Evolutionary conservation across 2,113 vertebrate species (phyloP).

Genomic region (Zingel zingel): DNA sequence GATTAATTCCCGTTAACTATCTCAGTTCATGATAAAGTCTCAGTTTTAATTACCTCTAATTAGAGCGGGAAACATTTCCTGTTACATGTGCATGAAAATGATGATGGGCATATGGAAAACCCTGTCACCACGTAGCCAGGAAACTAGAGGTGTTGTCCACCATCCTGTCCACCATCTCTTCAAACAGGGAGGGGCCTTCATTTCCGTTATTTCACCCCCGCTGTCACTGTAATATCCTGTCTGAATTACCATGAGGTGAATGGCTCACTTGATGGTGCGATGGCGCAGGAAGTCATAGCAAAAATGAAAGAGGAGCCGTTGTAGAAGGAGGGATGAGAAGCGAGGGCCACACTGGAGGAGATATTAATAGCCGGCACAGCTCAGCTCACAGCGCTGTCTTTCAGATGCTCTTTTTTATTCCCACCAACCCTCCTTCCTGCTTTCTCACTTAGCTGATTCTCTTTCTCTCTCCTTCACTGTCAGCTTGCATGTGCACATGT

Average conservation of each 20-base stretch:
- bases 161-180: constrained; percentile 20
- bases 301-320: constrained; percentile 14
- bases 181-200: constrained; percentile 43
- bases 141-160: constrained; percentile 37
- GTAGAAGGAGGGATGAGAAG: constrained; percentile 35
- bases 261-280: constrained; percentile 28
- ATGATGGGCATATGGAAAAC: constrained; percentile 38
- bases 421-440: constrained; percentile 14
- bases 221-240: constrained; percentile 62
- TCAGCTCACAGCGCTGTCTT: constrained; percentile 55
- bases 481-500: constrained; percentile 35
- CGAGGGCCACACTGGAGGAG: constrained; percentile 39
- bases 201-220: constrained; percentile 47
- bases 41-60: constrained; percentile 36
- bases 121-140: constrained; percentile 49
- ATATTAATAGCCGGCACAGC: constrained; percentile 76
- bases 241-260: constrained; percentile 41
- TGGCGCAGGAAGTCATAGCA: background rate
- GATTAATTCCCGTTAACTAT: constrained; percentile 12
- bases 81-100: constrained; percentile 24
- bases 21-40: constrained; percentile 3
- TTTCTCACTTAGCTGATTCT: constrained; percentile 32
- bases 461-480: background rate
- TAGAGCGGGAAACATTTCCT: constrained; percentile 30
- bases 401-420: constrained; percentile 49